Evolutionary conservation across 1,140 invertebrate species (phyloP).

Genomic region (Atta cephalotes): DNA sequence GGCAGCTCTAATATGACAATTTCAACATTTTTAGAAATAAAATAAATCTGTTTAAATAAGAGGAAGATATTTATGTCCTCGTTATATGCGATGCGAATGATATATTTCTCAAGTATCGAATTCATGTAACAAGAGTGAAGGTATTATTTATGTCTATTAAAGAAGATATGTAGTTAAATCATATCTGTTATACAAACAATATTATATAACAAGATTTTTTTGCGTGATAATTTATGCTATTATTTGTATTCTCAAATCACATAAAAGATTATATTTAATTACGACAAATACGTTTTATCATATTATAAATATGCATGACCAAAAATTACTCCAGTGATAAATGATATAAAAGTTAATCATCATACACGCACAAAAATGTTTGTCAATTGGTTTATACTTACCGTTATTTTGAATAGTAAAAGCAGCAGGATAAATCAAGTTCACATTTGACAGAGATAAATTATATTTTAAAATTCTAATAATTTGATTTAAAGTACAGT

Average conservation of each 20-base stretch:
- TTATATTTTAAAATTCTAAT: constrained; percentile 6
- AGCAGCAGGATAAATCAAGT: background rate
- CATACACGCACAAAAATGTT: background rate
- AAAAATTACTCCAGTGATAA: constrained; percentile 17
- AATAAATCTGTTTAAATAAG: constrained; percentile 9
- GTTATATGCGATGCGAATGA: background rate
- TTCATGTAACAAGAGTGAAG: background rate
- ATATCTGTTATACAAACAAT: background rate
- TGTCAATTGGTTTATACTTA: background rate
- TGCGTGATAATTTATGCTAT: background rate
- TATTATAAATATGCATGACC: background rate
- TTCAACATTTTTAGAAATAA: background rate
- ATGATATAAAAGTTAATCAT: background rate
- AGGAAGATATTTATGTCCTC: background rate
- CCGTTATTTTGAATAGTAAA: background rate
- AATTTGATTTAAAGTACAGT: constrained; percentile 4
- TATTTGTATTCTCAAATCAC: background rate
- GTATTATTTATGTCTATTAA: constrained; percentile 6
- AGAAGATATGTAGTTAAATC: background rate
- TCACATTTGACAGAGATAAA: constrained; percentile 4
- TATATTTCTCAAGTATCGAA: background rate
- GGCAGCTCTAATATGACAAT: background rate
- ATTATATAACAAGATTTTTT: background rate
- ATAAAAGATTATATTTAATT: constrained; percentile 12
- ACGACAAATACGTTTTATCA: background rate